phyloP scores from a whole-genome alignment of 2,797 vertebrate genomes.

The Cheirogaleus major region DNA sequence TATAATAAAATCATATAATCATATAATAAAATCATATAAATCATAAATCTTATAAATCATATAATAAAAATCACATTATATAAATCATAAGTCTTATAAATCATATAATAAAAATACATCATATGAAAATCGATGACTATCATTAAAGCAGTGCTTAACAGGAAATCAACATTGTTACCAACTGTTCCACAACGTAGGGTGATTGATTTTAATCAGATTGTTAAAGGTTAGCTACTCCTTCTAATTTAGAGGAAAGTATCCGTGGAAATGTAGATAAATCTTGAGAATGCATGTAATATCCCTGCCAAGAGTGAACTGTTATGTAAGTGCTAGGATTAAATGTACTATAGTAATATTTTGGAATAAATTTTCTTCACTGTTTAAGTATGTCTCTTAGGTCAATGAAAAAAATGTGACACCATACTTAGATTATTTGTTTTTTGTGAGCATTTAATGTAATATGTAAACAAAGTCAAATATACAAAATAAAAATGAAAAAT shows the following conservation, averaged over 20 bases:
- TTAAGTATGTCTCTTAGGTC: not conserved
- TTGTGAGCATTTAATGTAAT: not conserved
- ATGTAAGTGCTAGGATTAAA: constrained; percentile 6
- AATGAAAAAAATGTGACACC: not conserved
- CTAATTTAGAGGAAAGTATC: constrained; percentile 24
- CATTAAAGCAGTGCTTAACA: not conserved
- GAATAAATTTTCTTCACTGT: not conserved
- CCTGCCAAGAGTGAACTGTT: not conserved
- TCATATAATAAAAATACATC: not conserved
- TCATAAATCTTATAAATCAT: too few species aligned
- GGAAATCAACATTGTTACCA: not conserved
- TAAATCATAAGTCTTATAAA: too few species aligned
- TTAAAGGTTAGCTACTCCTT: constrained; percentile 19
- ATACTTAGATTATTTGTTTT: not conserved
- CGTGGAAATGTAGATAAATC: not conserved
- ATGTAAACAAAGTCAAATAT: not conserved
- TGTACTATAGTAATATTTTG: not conserved
- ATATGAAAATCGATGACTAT: not conserved
- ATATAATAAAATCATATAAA: too few species aligned
- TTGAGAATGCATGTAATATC: not conserved
- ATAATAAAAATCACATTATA: too few species aligned
- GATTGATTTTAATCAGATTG: constrained; percentile 15
- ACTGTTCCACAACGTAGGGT: not conserved
- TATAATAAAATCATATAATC: too few species aligned
- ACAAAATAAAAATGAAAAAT: not conserved